Conservation (phyloP, 2,888 invertebrate genomes). For the Melanostoma scalare region DNA sequence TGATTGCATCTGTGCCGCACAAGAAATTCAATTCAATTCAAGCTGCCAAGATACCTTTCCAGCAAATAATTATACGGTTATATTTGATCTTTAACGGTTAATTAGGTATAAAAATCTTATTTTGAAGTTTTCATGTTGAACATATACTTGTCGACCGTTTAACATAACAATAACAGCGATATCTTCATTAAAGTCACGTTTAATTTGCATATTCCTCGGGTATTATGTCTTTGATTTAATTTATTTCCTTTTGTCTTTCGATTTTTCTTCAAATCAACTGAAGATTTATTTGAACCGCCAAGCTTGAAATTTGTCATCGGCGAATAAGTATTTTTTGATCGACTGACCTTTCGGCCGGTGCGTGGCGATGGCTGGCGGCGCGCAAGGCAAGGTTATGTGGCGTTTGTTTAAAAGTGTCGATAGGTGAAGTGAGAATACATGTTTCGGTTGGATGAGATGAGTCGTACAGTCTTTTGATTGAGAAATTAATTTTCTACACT, state of each 20-base stretch:
- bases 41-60: too few relatives aligned
- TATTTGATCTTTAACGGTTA: conserved; percentile 22
- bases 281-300: conserved; percentile 25
- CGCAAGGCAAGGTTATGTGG: conserved; percentile 12
- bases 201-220: conserved; percentile 42
- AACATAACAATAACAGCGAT: conserved; percentile 43
- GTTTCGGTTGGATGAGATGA: background rate
- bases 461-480: background rate
- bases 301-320: conserved; percentile 9
- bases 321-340: conserved; percentile 17
- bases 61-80: too few relatives aligned
- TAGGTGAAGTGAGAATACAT: conserved; percentile 7
- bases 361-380: too few relatives aligned
- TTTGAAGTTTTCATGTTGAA: conserved; percentile 16
- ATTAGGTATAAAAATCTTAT: background rate
- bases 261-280: conserved; percentile 2
- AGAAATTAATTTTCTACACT: background rate
- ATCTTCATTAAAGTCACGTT: conserved; percentile 37
- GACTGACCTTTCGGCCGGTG: conserved; percentile 26
- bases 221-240: conserved; percentile 38
- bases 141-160: conserved; percentile 10
- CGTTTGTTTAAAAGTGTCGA: conserved; percentile 6
- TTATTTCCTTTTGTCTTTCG: conserved; percentile 35
- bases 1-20: too few relatives aligned
- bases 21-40: too few relatives aligned